Evolutionary conservation across 2,888 invertebrate species (phyloP).

Genomic region (Synergus japonicus): DNA sequence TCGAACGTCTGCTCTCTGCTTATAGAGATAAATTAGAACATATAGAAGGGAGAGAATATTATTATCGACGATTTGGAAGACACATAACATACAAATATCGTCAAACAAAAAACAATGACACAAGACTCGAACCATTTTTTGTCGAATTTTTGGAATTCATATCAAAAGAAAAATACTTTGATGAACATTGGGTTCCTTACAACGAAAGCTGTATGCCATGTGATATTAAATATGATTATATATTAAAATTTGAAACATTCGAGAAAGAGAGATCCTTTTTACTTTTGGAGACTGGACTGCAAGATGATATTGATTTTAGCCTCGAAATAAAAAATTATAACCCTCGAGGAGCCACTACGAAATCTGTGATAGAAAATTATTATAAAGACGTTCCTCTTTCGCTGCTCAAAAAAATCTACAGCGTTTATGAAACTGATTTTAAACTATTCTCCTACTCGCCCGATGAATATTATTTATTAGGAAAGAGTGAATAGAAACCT

Average conservation of each 20-base stretch:
- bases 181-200: slow-evolving; percentile 79
- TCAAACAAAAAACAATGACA: slow-evolving; percentile 50
- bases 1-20: slow-evolving; percentile 79
- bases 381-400: slow-evolving; percentile 65
- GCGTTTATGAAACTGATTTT: slow-evolving; percentile 76
- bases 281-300: slow-evolving; percentile 64
- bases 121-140: slow-evolving; percentile 73
- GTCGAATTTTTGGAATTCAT: slow-evolving; percentile 78
- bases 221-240: slow-evolving; percentile 77
- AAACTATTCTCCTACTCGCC: slow-evolving; percentile 76
- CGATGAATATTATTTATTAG: slow-evolving; percentile 61
- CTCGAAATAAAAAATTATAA: slow-evolving; percentile 62
- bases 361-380: slow-evolving; percentile 65
- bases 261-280: slow-evolving; percentile 75
- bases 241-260: slow-evolving; percentile 78
- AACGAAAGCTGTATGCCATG: slow-evolving; percentile 78
- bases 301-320: slow-evolving; percentile 57
- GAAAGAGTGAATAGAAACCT: slow-evolving; percentile 43
- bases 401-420: slow-evolving; percentile 69
- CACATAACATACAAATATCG: slow-evolving; percentile 70
- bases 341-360: slow-evolving; percentile 67
- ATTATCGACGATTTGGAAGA: slow-evolving; percentile 70
- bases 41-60: slow-evolving; percentile 69
- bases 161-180: slow-evolving; percentile 70
- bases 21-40: slow-evolving; percentile 79